phyloP scores from a whole-genome alignment of 1,140 invertebrate species.

The Agrypnia vestita region DNA sequence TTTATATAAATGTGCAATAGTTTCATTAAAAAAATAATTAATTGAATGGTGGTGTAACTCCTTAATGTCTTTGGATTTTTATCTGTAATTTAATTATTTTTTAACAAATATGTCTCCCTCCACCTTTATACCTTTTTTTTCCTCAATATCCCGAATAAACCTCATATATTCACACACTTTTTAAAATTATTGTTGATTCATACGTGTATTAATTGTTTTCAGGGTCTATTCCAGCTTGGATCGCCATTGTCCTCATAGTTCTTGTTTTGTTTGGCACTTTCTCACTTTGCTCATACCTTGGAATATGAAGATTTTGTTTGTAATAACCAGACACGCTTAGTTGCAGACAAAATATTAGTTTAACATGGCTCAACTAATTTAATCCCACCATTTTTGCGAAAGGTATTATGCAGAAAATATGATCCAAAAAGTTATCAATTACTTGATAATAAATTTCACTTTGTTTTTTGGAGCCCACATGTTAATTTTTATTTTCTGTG shows the following conservation, averaged over 20 bases:
- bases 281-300: conserved; percentile 85
- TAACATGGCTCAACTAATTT: no score
- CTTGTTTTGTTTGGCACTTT: conserved; percentile 84
- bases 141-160: no score
- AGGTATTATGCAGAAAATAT: not conserved
- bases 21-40: no score
- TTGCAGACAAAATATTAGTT: not conserved
- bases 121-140: no score
- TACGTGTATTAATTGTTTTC: conserved; percentile 63
- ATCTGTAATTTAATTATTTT: no score
- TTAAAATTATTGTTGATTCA: not conserved
- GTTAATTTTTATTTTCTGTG: no score
- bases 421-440: not conserved
- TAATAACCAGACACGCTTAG: not conserved
- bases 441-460: not conserved
- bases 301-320: conserved; percentile 75
- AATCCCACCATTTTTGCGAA: no score
- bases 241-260: conserved; percentile 82
- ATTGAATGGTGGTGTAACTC: no score
- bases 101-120: not conserved
- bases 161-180: not conserved
- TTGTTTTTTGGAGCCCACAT: no score
- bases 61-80: no score
- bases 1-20: no score
- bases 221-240: conserved; percentile 86